phyloP scores from a whole-genome alignment of 2,113 vertebrate species.

The Danio rerio region GRCz12tu NC_133182.1:32835501-32836000 shows the following conservation, averaged over 20 bases:
- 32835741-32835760: slow-evolving; percentile 46
- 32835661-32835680: slow-evolving; percentile 30
- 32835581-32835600: background rate
- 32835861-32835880: slow-evolving; percentile 39
- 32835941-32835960: too few relatives aligned
- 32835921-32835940: too few relatives aligned
- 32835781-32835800: slow-evolving; percentile 35
- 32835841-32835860: slow-evolving; percentile 27
- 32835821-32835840: slow-evolving; percentile 21
- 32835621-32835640: too few relatives aligned
- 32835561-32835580: background rate
- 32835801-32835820: slow-evolving; percentile 37
- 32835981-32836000: too few relatives aligned
- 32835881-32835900: slow-evolving; percentile 22
- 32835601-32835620: background rate
- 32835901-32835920: background rate
- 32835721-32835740: slow-evolving; percentile 68
- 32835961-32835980: too few relatives aligned
- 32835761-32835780: slow-evolving; percentile 36
- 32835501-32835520: background rate
- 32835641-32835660: background rate
- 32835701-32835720: slow-evolving; percentile 65
- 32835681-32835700: slow-evolving; percentile 56
- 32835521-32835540: background rate
- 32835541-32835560: slow-evolving; percentile 3